Evolutionary conservation across 2,113 vertebrate species (phyloP), one percentile per base, ranked within the genome.

Genomic region (Notarius lentiginosus): DNA sequence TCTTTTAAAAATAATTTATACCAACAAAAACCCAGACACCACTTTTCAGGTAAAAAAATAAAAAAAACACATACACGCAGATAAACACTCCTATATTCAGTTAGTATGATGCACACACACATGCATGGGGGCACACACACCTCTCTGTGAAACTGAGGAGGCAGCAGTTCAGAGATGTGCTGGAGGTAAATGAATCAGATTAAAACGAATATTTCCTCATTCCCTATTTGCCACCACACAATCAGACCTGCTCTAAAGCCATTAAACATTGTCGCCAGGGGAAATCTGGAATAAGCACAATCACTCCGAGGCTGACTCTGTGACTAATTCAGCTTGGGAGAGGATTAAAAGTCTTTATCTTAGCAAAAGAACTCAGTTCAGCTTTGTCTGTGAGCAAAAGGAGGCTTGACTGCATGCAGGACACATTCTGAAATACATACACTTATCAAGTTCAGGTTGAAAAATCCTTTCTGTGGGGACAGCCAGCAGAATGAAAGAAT

Each of bases 401-500:
- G n/a, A 60, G 61, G 30, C n/a, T 20, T 81, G 51, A 82, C 24
- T 10, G 63, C 73, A 76, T 90, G 89, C 89, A 82, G 82, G 55
- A 66, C 51, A 53, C 20, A 24, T n/a, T 84, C 86, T 15, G 58
- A 75, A 87, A 93, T 93, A 93, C 94, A 91, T 94, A 94, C 92
- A 90, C 91, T 94, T 84, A 89, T 90, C 90, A 93, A 91, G 90
- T 92, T 94, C 89, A 94, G 90, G 91, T 90, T 94, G 92, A 93
- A 93, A 90, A 94, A 92, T 92, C 91, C 90, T 89, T 91, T 94
- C 94, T 94, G 92, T 92, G 88, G 88, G 87, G 84, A 89, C 89
- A 81, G 85, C 79, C 82, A 15, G 84, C 86, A 90, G 89, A 93
- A 85, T 70, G 90, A 91, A 89, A 89, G 79, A 84, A 86, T 47